Conservation (phyloP, 2,888 invertebrate species). For the Yponomeuta evonymella region DNA sequence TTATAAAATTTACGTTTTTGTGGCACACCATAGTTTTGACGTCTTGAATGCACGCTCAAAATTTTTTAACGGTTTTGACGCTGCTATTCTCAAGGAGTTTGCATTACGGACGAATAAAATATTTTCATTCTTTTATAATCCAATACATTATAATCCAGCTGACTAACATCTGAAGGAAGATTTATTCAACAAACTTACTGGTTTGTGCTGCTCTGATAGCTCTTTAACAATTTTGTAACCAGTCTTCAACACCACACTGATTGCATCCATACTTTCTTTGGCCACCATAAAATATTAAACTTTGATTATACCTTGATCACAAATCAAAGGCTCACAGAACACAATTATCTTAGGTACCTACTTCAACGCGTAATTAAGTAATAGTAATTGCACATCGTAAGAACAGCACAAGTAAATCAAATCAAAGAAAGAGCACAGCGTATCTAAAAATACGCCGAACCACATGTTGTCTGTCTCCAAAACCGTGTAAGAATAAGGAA, state of each 20-base stretch:
- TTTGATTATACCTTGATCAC: not conserved
- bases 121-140: not conserved
- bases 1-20: not conserved
- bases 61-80: not conserved
- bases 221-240: constrained; percentile 68
- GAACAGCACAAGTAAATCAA: not conserved
- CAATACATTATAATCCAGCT: not conserved
- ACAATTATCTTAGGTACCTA: too few relatives aligned
- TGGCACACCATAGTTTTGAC: not conserved
- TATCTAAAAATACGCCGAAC: constrained; percentile 23
- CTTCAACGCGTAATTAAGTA: too few relatives aligned
- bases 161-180: not conserved
- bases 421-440: not conserved
- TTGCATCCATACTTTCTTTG: constrained; percentile 46
- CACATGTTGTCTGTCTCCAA: constrained; percentile 55
- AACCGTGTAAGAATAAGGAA: constrained; percentile 62
- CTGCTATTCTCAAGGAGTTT: constrained; percentile 3
- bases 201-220: constrained; percentile 57
- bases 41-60: not conserved
- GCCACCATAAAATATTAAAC: not conserved
- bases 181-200: constrained; percentile 43
- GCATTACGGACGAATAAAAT: not conserved
- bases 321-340: not conserved
- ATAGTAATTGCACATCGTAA: not conserved
- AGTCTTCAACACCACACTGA: constrained; percentile 63